Conservation (phyloP, 2,797 vertebrate species). For the Menidia menidia region DNA sequence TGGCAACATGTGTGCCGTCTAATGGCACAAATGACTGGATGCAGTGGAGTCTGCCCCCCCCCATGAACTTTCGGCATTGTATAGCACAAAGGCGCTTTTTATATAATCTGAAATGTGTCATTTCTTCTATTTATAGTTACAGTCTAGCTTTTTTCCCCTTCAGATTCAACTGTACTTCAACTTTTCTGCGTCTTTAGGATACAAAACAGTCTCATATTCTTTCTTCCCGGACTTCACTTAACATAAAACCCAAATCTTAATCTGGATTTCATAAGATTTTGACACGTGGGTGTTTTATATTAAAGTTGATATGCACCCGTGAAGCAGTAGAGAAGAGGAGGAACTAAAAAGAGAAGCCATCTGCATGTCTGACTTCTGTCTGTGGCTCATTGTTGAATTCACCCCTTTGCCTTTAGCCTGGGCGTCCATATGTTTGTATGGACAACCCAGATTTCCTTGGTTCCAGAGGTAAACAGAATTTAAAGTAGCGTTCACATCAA, state of each 20-base stretch:
- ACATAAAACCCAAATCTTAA: not conserved
- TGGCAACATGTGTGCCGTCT: too few relatives aligned
- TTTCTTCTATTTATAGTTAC: too few relatives aligned
- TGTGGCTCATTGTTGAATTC: constrained; percentile 26
- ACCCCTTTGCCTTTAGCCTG: constrained; percentile 17
- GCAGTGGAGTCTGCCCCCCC: too few relatives aligned
- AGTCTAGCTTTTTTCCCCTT: too few relatives aligned
- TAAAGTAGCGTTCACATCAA: not conserved
- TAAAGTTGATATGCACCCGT: not conserved
- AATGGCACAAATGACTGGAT: too few relatives aligned
- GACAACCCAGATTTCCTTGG: not conserved
- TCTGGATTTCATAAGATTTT: not conserved
- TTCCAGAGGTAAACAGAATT: not conserved
- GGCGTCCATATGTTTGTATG: too few relatives aligned
- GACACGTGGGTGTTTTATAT: too few relatives aligned
- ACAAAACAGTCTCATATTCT: not conserved
- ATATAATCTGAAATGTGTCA: too few relatives aligned
- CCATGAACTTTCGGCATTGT: too few relatives aligned
- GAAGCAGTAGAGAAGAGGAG: constrained; percentile 16
- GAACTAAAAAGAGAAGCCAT: constrained; percentile 45
- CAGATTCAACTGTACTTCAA: too few relatives aligned
- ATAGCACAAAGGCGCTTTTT: too few relatives aligned
- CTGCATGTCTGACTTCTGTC: constrained; percentile 43
- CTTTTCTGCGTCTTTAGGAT: too few relatives aligned
- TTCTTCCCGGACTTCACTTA: not conserved